These are phyloP conservation scores for Ailuropoda melanoleuca DNA, from an alignment of 2,113 vertebrate genomes.

Conservation along the genomic window DNA sequence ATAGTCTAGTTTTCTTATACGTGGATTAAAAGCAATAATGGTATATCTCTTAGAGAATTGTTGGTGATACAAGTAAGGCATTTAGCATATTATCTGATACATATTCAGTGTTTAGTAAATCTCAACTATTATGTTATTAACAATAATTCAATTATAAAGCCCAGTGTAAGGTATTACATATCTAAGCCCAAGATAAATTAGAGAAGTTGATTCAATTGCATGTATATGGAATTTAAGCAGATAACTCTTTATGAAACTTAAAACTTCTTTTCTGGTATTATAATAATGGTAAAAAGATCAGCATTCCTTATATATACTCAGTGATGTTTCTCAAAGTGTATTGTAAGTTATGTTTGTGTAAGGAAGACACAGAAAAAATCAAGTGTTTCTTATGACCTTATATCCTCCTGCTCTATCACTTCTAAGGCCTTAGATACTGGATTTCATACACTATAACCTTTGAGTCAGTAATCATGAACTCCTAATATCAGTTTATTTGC, in stretches of 20 bases:
- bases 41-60: background rate
- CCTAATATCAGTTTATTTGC: conserved; percentile 50
- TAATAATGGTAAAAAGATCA: background rate
- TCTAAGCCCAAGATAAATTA: background rate
- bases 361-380: background rate
- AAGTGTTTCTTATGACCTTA: background rate
- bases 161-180: background rate
- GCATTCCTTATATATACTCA: background rate
- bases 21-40: background rate
- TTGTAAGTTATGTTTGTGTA: background rate
- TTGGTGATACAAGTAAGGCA: background rate
- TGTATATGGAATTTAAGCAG: background rate
- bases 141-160: background rate
- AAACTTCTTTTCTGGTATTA: background rate
- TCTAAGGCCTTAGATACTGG: conserved; percentile 2
- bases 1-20: background rate
- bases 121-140: background rate
- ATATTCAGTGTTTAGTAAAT: background rate
- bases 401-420: background rate
- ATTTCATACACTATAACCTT: background rate
- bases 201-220: background rate
- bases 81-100: background rate
- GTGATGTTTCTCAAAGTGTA: conserved; percentile 23
- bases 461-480: conserved; percentile 51
- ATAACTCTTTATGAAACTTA: background rate